phyloP scores from a whole-genome alignment of 2,113 vertebrate species.

The Nematolebias whitei region DNA sequence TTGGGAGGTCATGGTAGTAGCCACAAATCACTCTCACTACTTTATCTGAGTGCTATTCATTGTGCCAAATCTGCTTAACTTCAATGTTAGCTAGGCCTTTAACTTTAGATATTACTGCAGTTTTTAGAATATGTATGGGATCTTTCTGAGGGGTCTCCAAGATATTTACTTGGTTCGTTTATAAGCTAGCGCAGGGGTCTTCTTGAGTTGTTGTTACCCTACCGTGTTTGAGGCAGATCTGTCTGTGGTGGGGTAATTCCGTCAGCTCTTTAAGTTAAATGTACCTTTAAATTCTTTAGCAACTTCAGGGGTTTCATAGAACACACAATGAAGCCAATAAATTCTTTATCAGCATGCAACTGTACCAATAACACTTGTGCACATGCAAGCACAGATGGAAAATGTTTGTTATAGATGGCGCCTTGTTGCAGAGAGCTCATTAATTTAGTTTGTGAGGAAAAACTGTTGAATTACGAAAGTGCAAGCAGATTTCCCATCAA shows the following conservation, averaged over 20 bases:
- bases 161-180: constrained; percentile 4
- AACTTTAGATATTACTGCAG: no score
- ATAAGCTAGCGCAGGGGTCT: constrained; percentile 7
- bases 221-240: constrained; percentile 13
- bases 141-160: neutral
- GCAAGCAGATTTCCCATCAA: constrained; percentile 6
- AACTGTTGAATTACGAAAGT: constrained; percentile 27
- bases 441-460: constrained; percentile 6
- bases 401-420: constrained; percentile 13
- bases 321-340: constrained; percentile 8
- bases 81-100: no score
- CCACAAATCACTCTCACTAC: no score
- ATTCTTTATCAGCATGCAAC: constrained; percentile 10
- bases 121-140: no score
- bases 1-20: no score
- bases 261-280: neutral
- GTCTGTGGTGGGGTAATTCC: constrained; percentile 16
- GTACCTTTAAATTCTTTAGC: constrained; percentile 11
- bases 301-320: constrained; percentile 14
- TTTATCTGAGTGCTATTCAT: no score
- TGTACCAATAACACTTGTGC: constrained; percentile 2
- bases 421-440: constrained; percentile 8
- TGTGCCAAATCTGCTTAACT: no score
- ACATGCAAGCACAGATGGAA: constrained; percentile 25
- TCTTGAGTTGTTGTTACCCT: neutral